Base-by-base conservation (phyloP, 2,797 vertebrate genomes). In the Onychomys arenicola region DNA sequence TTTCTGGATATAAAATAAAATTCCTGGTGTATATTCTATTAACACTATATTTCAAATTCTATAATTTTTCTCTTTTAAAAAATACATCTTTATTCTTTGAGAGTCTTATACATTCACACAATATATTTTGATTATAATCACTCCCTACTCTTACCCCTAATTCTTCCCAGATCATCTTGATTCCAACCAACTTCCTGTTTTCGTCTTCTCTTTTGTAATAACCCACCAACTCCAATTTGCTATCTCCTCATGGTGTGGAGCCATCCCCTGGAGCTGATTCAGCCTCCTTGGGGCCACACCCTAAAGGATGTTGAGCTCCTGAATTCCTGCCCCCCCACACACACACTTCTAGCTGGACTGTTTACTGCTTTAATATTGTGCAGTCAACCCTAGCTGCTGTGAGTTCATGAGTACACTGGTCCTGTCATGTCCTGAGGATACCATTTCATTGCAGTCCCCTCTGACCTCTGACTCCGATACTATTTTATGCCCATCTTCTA, bases 1-100 rank as follows among this genome's bases (percentile, higher is more conserved):
- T 86, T 96, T 96, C 52, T 89, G 63, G 9, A 76, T 81, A 77
- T 37, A 71, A 65, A 93, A 57, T 59, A 83, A 90, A 96, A 83
- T 80, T 63, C 37, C 5, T 67, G 37, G 63, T 85, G n/a, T 83
- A 40, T 57, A 37, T 92, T 87, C 55, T 92, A 76, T 69, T 12
- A 52, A 75, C 0, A 21, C 4, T 88, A 1, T 75, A 63, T 95
- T 87, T 91, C 82, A 95, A 81, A 93, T 80, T 57, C 19, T 34
- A 71, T 34, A 43, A 11, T 21, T 63, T 65, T 83, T 63, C 37
- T 46, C 40, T 63, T 46, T 61, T 19, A 63, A 63, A 84, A 83
- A 65, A 43, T 46, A 17, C 5, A 40, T 61, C 10, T 43, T 19
- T 32, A 83, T 63, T 83, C 37, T 83, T 46, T 19, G 59, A 34